Evolutionary conservation across 2,113 vertebrate species (phyloP).

Genomic region (Scatophagus argus): DNA sequence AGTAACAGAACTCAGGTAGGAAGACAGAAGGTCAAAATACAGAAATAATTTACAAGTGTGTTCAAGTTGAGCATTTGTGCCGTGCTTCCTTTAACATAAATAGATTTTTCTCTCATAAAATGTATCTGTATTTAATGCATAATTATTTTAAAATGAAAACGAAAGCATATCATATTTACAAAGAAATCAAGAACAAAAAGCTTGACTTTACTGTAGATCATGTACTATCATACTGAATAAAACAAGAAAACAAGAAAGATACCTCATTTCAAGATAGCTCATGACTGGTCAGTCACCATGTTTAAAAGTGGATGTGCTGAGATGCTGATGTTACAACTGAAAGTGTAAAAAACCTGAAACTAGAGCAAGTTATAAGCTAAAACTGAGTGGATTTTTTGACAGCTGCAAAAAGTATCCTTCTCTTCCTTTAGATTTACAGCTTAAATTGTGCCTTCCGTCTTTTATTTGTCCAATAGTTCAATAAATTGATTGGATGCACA

Average conservation of each 20-base stretch:
- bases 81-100: conserved; percentile 37
- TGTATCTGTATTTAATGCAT: conserved; percentile 56
- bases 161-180: conserved; percentile 72
- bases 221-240: conserved; percentile 51
- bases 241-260: conserved; percentile 40
- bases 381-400: conserved; percentile 32
- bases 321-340: conserved; percentile 46
- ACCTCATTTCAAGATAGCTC: conserved; percentile 28
- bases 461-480: conserved; percentile 53
- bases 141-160: conserved; percentile 51
- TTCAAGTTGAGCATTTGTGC: conserved; percentile 27
- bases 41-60: conserved; percentile 38
- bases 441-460: conserved; percentile 35
- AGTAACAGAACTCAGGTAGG: conserved; percentile 52
- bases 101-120: conserved; percentile 23
- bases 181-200: conserved; percentile 53
- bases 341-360: conserved; percentile 49
- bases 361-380: conserved; percentile 33
- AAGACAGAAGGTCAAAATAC: conserved; percentile 58
- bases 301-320: conserved; percentile 38
- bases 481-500: conserved; percentile 67
- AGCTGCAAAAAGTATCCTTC: conserved; percentile 14
- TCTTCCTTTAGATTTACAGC: conserved; percentile 3
- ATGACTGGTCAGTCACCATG: conserved; percentile 25
- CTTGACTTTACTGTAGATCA: conserved; percentile 35